Conservation (phyloP, 2,113 vertebrate species). For the Planiliza haematocheilus region DNA sequence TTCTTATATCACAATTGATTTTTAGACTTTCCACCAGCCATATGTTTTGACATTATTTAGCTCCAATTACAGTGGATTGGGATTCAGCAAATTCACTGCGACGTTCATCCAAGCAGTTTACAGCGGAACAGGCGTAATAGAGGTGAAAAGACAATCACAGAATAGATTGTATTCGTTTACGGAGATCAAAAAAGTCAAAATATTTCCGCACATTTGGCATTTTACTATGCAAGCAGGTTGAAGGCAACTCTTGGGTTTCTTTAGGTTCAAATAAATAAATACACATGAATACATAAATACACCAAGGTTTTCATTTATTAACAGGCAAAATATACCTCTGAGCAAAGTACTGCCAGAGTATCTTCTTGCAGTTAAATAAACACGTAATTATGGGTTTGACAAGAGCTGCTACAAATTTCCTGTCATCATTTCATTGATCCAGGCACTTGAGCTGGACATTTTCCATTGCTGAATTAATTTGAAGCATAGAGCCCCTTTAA, state of each 20-base stretch:
- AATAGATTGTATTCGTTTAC: no score
- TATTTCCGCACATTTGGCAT: no score
- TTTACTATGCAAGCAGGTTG: no score
- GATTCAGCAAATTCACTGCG: no score
- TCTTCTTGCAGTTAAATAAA: background rate
- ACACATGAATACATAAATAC: no score
- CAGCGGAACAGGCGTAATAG: no score
- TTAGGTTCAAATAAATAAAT: no score
- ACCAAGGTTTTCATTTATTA: background rate
- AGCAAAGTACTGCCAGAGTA: background rate
- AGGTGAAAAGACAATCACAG: background rate
- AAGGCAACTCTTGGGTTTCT: no score
- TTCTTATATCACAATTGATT: slow-evolving; percentile 1
- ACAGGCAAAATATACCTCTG: background rate
- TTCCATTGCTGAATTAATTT: slow-evolving; percentile 1
- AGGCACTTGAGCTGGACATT: slow-evolving; percentile 27
- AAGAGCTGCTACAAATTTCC: slow-evolving; percentile 7
- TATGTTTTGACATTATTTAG: background rate
- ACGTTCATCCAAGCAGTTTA: no score
- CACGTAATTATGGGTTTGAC: slow-evolving; percentile 6
- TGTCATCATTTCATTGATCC: slow-evolving; percentile 33
- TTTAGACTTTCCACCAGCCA: background rate
- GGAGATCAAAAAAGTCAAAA: background rate
- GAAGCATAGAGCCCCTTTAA: background rate
- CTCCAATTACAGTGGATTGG: background rate